These are phyloP conservation scores for Podargus strigoides DNA, from an alignment of 2,797 vertebrate species.

Conservation along the genomic window DNA sequence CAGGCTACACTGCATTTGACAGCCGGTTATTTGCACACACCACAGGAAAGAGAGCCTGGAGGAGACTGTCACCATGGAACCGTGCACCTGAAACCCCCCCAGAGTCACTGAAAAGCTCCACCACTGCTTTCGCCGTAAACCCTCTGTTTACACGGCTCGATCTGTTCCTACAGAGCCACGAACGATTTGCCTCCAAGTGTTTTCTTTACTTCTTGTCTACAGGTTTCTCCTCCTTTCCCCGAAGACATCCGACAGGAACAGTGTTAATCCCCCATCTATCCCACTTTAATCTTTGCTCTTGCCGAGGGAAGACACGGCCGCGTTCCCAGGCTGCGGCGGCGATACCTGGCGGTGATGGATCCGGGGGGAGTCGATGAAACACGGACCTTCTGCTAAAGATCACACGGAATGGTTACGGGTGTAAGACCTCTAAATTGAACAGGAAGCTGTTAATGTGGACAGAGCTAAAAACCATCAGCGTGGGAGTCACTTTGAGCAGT, in stretches of 20 bases:
- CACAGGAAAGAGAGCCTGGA: neutral
- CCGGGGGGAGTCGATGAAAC: constrained; percentile 39
- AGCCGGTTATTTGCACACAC: no score
- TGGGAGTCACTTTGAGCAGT: neutral
- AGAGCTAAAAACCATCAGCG: constrained; percentile 32
- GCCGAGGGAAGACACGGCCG: neutral
- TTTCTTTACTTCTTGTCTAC: neutral
- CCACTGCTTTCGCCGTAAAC: neutral
- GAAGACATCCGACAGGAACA: neutral
- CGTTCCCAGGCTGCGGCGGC: neutral
- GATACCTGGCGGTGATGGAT: constrained; percentile 56
- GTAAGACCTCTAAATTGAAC: constrained; percentile 64
- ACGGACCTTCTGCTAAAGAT: constrained; percentile 35
- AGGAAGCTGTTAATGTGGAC: constrained; percentile 52
- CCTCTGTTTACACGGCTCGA: constrained; percentile 37
- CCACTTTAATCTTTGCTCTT: constrained; percentile 34
- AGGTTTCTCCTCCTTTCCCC: neutral
- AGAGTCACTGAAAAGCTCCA: constrained; percentile 26
- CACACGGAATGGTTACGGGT: constrained; percentile 42
- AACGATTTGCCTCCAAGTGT: constrained; percentile 16
- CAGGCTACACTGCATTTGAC: no score
- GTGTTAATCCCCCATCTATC: neutral
- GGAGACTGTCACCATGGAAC: neutral
- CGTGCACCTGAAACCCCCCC: neutral
- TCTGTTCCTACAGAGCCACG: neutral